phyloP scores from a whole-genome alignment of 2,888 invertebrate genomes.

The Muschampia plurimacula region DNA sequence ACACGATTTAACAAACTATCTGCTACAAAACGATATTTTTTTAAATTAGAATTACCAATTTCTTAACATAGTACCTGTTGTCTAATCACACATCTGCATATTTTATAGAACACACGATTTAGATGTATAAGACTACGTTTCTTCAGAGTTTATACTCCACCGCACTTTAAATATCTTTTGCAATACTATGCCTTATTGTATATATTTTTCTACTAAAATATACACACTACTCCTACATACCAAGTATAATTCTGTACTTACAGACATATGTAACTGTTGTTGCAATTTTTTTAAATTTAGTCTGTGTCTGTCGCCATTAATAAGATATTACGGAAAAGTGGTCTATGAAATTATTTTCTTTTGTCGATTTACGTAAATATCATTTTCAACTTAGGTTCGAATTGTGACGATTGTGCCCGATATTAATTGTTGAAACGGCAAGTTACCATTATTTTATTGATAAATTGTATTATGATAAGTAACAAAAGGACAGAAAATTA shows the following conservation, averaged over 20 bases:
- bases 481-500: too few species aligned
- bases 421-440: too few species aligned
- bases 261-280: neutral
- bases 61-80: conserved; percentile 3
- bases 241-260: neutral
- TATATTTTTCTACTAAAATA: conserved; percentile 36
- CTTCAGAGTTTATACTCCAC: conserved; percentile 11
- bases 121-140: conserved; percentile 3
- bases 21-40: neutral
- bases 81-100: conserved; percentile 20
- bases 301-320: too few species aligned
- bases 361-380: too few species aligned
- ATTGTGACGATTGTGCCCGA: too few species aligned
- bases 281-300: neutral
- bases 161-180: conserved; percentile 23
- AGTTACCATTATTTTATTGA: too few species aligned
- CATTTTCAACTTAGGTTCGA: too few species aligned
- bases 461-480: too few species aligned
- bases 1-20: neutral
- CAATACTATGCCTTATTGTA: conserved; percentile 21
- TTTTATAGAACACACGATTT: conserved; percentile 5
- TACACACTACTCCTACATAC: conserved; percentile 30
- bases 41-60: neutral
- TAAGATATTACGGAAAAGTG: too few species aligned
- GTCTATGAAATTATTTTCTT: too few species aligned